Conservation (phyloP, 2,797 vertebrate species). For the Coracias cyanogaster region DNA sequence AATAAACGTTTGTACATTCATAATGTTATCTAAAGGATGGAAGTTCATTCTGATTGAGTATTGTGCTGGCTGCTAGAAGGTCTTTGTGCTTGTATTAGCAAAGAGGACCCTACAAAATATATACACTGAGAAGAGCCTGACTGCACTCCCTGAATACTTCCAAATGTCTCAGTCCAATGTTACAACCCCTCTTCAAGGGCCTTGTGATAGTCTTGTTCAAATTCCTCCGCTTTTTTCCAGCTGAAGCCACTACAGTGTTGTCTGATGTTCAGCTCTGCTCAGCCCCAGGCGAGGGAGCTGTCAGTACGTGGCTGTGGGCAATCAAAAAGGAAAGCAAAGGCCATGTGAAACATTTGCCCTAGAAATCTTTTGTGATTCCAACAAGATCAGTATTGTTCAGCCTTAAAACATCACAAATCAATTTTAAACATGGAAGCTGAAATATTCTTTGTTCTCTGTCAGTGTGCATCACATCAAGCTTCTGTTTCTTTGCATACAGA, state of each 20-base stretch:
- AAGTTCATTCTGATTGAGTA: background rate
- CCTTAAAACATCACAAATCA: background rate
- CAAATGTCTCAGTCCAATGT: background rate
- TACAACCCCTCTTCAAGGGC: background rate
- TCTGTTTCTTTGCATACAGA: background rate
- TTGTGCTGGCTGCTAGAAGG: background rate
- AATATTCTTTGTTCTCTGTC: background rate
- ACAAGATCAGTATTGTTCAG: background rate
- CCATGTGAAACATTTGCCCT: rapidly evolving
- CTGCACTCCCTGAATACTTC: background rate
- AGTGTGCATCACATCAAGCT: background rate
- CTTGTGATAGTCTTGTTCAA: background rate
- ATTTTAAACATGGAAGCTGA: background rate
- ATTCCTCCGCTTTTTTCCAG: background rate
- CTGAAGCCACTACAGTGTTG: background rate
- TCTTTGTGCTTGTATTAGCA: background rate
- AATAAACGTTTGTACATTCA: background rate
- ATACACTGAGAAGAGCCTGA: background rate
- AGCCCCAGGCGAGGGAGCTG: background rate
- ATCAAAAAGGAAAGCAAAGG: background rate
- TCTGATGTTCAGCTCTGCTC: background rate
- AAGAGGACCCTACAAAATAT: background rate
- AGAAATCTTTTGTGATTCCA: background rate
- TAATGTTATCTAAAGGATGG: background rate
- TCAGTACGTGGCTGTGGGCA: background rate